Conservation (phyloP, 2,113 vertebrate species). For the Oreotragus oreotragus region DNA sequence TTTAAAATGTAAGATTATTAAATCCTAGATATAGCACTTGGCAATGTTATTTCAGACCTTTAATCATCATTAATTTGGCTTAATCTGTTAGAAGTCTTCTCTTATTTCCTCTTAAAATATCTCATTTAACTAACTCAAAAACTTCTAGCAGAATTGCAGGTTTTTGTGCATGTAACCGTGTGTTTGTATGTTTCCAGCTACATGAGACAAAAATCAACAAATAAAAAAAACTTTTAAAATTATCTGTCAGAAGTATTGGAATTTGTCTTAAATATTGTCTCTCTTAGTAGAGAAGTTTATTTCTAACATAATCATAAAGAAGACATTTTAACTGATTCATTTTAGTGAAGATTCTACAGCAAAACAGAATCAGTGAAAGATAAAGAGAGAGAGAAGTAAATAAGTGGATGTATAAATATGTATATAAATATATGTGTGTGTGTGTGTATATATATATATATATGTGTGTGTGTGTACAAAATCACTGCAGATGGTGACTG, state of each 20-base stretch:
- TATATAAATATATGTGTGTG: accelerated
- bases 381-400: not conserved
- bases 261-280: not conserved
- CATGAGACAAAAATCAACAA: not conserved
- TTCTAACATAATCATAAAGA: not conserved
- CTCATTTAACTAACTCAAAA: not conserved
- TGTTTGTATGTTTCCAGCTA: not conserved
- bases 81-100: not conserved
- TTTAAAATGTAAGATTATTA: not conserved
- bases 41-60: not conserved
- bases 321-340: not conserved
- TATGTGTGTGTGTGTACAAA: too few species aligned
- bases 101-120: not conserved
- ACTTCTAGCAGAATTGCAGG: not conserved
- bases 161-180: not conserved
- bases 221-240: not conserved
- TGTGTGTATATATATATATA: accelerated
- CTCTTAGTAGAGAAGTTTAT: not conserved
- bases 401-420: not conserved
- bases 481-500: not conserved
- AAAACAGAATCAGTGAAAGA: not conserved
- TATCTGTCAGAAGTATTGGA: not conserved
- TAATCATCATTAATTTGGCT: not conserved
- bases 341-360: not conserved
- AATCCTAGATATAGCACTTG: not conserved